These are phyloP conservation scores for Tautogolabrus adspersus DNA, from an alignment of 2,113 vertebrate genomes.

Conservation along the genomic window DNA sequence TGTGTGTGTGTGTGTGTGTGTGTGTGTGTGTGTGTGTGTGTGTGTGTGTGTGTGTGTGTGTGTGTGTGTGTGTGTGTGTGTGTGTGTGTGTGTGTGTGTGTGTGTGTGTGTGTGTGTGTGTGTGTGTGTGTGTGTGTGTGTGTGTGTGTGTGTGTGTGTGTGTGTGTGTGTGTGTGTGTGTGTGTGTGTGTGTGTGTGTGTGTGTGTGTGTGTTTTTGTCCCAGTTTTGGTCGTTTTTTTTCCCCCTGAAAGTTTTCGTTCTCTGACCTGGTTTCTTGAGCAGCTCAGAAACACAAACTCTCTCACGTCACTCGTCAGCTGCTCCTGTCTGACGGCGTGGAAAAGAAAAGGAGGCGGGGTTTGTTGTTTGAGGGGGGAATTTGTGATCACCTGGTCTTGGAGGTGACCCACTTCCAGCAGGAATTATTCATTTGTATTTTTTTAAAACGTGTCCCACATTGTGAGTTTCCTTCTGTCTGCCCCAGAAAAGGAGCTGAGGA, in stretches of 20 bases:
- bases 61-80: no score
- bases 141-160: no score
- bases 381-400: conserved; percentile 7
- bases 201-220: not conserved
- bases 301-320: conserved; percentile 3
- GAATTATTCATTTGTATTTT: conserved; percentile 12
- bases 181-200: not conserved
- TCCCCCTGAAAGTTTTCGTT: conserved; percentile 5
- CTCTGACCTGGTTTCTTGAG: conserved; percentile 43
- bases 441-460: conserved; percentile 33
- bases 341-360: not conserved
- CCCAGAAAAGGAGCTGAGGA: conserved; percentile 51
- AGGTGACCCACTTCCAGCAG: conserved; percentile 45
- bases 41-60: no score
- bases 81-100: no score
- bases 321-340: not conserved
- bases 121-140: no score
- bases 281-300: conserved; percentile 12
- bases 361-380: not conserved
- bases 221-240: not conserved
- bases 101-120: no score
- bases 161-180: no score
- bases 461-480: conserved; percentile 36
- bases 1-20: no score
- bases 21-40: no score